Evolutionary conservation across 2,797 vertebrate genomes (phyloP), one percentile per base, ranked within the genome.

Genomic region (Mycteria americana): DNA sequence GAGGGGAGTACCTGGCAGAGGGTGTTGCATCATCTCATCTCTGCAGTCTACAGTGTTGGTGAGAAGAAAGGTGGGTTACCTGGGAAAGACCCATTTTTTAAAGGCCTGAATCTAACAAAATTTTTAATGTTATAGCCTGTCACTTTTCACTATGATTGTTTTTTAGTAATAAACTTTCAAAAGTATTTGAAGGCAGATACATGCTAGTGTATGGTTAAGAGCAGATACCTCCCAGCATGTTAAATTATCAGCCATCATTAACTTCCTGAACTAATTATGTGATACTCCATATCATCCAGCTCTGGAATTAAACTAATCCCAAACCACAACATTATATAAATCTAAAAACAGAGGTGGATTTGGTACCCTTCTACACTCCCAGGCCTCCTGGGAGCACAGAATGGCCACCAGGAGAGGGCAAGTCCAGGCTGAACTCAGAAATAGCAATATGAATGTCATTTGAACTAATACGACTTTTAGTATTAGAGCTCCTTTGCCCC

Each of bases 11-110:
- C 16, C 33, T n/a, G 15, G 4, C 31, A 43, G 2, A 24, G 11
- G 6, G 33, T 1, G 19, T 75, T 69, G 19, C 18, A 53, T 37
- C 0, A 0, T 64, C 41, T 74, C 37, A 31, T 17, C 6, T 31
- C 10, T 77, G 16, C 27, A 73, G 8, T 13, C 10, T 72, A 80
- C 3, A 45, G 14, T 21, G 4, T 7, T 59, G 15, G 6, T 79
- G 31, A 59, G 45, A 30, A 46, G 21, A 43, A 54, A 60, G 25
- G 9, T 24, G 13, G 9, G 2, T 43, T n/a, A 6, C 21, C 33
- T 85, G n/a, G 13, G 16, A n/a, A 93, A 57, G 25, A n/a, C 3
- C 1, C 11, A 9, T n/a, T 54, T 48, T 76, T 75, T 41, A 59
- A 85, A 81, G 25, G 11, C 3, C 50, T 30, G 14, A 59, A 67